These are phyloP conservation scores for Lepas anatifera DNA, from an alignment of 2,888 invertebrate genomes.

Conservation along the genomic window DNA sequence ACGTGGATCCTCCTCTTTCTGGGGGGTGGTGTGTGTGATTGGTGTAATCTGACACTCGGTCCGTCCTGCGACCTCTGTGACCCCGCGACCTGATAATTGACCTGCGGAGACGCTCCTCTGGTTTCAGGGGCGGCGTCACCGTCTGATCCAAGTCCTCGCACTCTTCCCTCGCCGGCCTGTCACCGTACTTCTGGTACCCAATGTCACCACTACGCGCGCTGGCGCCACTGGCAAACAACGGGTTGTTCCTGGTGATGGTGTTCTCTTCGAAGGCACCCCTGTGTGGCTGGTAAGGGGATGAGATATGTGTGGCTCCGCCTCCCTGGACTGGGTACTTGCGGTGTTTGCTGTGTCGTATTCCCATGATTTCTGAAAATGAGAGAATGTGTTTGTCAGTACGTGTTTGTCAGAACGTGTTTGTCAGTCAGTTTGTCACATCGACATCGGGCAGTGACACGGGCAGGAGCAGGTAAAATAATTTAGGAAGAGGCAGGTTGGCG, in stretches of 20 bases:
- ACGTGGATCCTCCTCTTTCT: too few species aligned
- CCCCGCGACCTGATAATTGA: not conserved
- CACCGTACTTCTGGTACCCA: not conserved
- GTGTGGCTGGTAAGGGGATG: not conserved
- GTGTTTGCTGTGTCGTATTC: not conserved
- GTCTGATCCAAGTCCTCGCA: not conserved
- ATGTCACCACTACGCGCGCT: not conserved
- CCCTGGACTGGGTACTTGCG: constrained; percentile 3
- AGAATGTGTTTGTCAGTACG: too few species aligned
- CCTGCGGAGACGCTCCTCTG: not conserved
- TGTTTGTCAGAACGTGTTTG: too few species aligned
- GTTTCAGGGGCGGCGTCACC: not conserved
- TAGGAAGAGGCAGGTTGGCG: too few species aligned
- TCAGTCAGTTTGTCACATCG: too few species aligned
- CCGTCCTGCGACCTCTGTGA: too few species aligned
- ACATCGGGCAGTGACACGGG: too few species aligned
- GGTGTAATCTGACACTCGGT: too few species aligned
- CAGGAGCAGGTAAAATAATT: too few species aligned
- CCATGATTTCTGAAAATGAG: not conserved
- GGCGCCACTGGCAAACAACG: not conserved
- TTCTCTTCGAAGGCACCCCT: not conserved
- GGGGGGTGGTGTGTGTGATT: too few species aligned
- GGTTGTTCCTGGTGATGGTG: not conserved
- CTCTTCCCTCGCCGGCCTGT: not conserved
- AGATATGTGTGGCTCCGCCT: too few species aligned